These are phyloP conservation scores for Enteromius anoplus DNA, from an alignment of 2,797 vertebrate species.

Conservation along the genomic window DNA sequence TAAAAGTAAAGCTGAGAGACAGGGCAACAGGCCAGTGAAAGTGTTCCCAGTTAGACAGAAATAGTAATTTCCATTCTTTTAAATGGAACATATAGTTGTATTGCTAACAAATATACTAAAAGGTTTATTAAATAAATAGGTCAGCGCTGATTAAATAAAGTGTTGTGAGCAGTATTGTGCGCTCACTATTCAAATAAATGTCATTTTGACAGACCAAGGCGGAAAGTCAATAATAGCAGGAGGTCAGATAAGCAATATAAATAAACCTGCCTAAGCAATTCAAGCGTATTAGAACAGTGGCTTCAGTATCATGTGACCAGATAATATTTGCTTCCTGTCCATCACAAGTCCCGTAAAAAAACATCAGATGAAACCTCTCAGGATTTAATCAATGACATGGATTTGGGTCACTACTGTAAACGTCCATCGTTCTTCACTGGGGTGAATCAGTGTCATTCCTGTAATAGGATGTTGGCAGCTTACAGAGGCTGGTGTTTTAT, in stretches of 20 bases:
- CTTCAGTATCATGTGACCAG: slow-evolving; percentile 31
- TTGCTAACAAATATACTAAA: slow-evolving; percentile 10
- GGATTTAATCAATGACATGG: slow-evolving; percentile 48
- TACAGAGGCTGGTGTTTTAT: slow-evolving; percentile 48
- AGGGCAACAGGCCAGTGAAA: background rate
- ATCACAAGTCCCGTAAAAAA: slow-evolving; percentile 45
- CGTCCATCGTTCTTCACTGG: slow-evolving; percentile 41
- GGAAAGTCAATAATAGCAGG: slow-evolving; percentile 35
- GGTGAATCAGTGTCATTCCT: slow-evolving; percentile 45
- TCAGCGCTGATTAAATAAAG: slow-evolving; percentile 33
- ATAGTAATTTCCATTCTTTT: background rate
- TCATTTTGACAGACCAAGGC: slow-evolving; percentile 27
- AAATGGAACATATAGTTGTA: slow-evolving; percentile 4
- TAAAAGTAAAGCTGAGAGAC: slow-evolving; percentile 56
- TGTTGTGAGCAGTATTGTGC: slow-evolving; percentile 13
- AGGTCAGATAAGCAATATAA: slow-evolving; percentile 47
- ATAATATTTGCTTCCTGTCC: slow-evolving; percentile 40
- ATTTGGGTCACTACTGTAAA: slow-evolving; percentile 53
- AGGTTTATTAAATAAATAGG: slow-evolving; percentile 36
- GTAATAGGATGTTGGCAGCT: slow-evolving; percentile 49
- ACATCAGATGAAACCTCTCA: slow-evolving; percentile 28
- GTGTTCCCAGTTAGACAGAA: background rate
- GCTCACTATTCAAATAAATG: slow-evolving; percentile 54
- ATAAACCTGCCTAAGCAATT: slow-evolving; percentile 35
- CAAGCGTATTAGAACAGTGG: slow-evolving; percentile 31